phyloP scores from a whole-genome alignment of 2,113 vertebrate species.

The Holacanthus passer region DNA sequence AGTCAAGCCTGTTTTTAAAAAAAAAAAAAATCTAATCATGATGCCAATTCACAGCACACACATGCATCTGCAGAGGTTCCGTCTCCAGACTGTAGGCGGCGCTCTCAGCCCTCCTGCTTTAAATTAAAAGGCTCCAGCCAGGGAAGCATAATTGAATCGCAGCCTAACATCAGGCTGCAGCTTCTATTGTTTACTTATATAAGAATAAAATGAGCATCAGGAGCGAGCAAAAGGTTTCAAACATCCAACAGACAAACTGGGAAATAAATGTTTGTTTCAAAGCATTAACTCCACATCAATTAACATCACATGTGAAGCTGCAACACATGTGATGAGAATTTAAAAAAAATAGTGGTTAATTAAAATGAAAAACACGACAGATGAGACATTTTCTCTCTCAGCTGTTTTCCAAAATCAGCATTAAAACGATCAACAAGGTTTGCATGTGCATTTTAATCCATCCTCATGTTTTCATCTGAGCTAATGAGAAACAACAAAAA shows the following conservation, averaged over 20 bases:
- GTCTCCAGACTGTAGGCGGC: slow-evolving; percentile 58
- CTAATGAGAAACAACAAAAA: too few species aligned
- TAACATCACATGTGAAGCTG: slow-evolving; percentile 3
- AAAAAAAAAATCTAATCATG: background rate
- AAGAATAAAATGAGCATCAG: background rate
- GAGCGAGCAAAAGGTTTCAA: background rate
- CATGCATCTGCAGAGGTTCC: slow-evolving; percentile 21
- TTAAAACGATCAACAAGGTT: background rate
- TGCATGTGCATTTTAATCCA: background rate
- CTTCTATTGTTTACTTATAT: slow-evolving; percentile 35
- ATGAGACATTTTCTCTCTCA: slow-evolving; percentile 3
- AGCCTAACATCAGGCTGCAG: slow-evolving; percentile 38
- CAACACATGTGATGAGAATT: background rate
- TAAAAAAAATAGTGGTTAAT: background rate
- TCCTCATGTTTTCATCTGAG: background rate
- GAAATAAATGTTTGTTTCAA: background rate
- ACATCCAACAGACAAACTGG: too few species aligned
- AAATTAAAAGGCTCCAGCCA: slow-evolving; percentile 53
- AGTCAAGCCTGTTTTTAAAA: background rate
- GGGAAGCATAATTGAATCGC: slow-evolving; percentile 62
- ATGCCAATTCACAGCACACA: background rate
- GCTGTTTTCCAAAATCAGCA: background rate
- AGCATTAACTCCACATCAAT: slow-evolving; percentile 7
- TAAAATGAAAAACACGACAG: background rate
- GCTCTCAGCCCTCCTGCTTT: slow-evolving; percentile 33